Percentiles rank a stretch among this genome's conserved stretches.
Evolutionary conservation across 2,113 vertebrate genomes (phyloP).

Genomic region (Prunella himalayana): DNA sequence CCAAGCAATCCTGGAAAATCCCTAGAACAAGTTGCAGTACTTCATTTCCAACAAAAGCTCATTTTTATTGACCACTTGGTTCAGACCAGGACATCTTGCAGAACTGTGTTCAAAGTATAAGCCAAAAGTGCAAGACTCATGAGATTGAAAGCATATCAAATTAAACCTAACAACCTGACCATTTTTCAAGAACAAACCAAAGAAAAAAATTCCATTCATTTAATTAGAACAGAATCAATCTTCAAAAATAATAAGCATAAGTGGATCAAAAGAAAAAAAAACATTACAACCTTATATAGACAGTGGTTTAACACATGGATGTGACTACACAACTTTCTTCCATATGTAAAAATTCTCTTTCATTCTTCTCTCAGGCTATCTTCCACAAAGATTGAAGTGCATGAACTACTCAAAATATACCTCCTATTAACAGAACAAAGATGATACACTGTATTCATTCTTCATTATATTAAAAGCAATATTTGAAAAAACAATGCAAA

Average conservation of each 20-base stretch:
- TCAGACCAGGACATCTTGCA: not conserved
- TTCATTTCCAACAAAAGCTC: not conserved
- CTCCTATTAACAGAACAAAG: constrained; percentile 12
- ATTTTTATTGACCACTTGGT: not conserved
- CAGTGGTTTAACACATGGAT: not conserved
- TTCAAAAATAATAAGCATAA: not conserved
- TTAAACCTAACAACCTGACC: not conserved
- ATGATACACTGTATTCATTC: not conserved
- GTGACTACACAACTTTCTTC: not conserved
- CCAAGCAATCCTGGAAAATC: not conserved
- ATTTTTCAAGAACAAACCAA: not conserved
- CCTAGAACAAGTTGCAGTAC: not conserved
- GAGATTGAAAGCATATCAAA: not conserved
- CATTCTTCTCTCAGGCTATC: constrained; percentile 1
- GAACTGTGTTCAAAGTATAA: not conserved
- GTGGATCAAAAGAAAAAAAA: not conserved
- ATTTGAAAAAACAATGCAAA: not conserved
- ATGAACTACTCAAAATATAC: not conserved
- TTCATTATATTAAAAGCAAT: not conserved
- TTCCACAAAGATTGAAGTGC: not conserved
- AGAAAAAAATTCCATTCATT: not conserved
- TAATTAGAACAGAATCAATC: not conserved
- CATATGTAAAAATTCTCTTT: not conserved
- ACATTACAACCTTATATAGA: not conserved
- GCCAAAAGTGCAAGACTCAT: not conserved